Evolutionary conservation across 2,113 vertebrate species (phyloP), one percentile per base, ranked within the genome.

Genomic region (Plectropomus leopardus): DNA sequence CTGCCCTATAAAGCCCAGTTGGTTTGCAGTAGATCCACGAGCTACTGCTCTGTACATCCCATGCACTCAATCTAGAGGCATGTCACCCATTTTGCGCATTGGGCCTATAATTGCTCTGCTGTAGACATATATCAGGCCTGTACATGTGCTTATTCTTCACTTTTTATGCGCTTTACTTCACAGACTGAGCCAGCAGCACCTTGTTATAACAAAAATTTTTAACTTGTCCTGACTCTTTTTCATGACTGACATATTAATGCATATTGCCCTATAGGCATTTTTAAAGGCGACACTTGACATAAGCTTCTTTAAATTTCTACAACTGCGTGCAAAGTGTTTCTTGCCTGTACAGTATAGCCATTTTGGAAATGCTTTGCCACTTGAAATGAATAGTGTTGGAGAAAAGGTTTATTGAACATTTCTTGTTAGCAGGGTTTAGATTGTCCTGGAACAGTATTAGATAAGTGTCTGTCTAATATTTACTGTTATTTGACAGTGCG

Each of bases 261-360:
- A 58, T 54, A 48, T 72, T 76, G 80, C 77, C 71, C 73, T 44
- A 50, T 79, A 80, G 67, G 73, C 80, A 68, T 80, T 86, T 86
- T 32, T 74, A 45, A 80, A 82, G 36, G 45, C 67, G 67, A 73
- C 50, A 50, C 78, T 59, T 75, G 64, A 72, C 44, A 45, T 60
- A 72, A 11, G 36, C 48, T 47, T 47, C 63, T 44, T 64, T 4
- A 40, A 47, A 65, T 65, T 72, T 67, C 44, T 40, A 47, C 26
- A 45, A 66, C 55, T 64, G 28, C n/a, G 69, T 54, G 10, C 17
- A 11, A 68, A 63, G 19, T 34, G 45, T 68, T 59, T 63, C n/a
- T 48, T n/a, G 57, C 11, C 48, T 63, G 45, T 54, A 42, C 24
- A 11, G 15, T 50, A 23, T 7, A 77, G 42, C 34, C 24, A 5